Base-by-base conservation (phyloP, 2,797 vertebrate genomes). In the Pseudochirops cupreus region DNA sequence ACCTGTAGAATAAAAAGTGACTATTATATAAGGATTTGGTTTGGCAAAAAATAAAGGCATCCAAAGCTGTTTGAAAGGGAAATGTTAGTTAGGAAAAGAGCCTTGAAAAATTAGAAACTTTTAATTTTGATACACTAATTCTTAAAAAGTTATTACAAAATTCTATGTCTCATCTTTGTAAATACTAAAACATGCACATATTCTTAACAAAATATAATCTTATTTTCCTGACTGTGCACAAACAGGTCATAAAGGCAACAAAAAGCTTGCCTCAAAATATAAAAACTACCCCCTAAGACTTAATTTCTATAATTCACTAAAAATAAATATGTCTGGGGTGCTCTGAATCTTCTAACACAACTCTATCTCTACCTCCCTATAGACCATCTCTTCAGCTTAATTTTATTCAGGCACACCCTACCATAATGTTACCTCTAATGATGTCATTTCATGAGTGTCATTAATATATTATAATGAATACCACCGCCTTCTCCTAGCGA, bases 291-390 rank as follows among this genome's bases (percentile, higher is more conserved):
- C 29, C 12, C 29, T 46, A 92, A 96, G 90, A 94, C 46, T 54
- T n/a, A 95, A 94, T 57, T 93, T 93, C 57, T 67, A 62, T 58
- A 94, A 92, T 3, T 95, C 16, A 91, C 58, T 13, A 92, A 90
- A 67, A 92, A 33, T 62, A 92, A 95, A 96, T 56, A 54, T 24
- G 33, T 0, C 55, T 87, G 29, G 94, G 96, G 46, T 90, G 67
- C 95, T 67, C 91, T 59, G 92, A 95, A 94, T 94, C 95, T n/a
- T 56, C 0, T 11, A 92, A 52, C 90, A 93, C 92, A 96, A n/a
- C 90, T n/a, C 46, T 74, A 87, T 54, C 82, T 92, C 56, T 29
- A 95, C 62, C 29, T 96, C 93, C 93, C 92, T 96, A 53, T 57
- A 0, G 33, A 90, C 94, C 1, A 54, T 33, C 9, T 93, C 62